Conservation (phyloP, 2,888 invertebrate genomes). For the Drosophila multiciliata region DNA sequence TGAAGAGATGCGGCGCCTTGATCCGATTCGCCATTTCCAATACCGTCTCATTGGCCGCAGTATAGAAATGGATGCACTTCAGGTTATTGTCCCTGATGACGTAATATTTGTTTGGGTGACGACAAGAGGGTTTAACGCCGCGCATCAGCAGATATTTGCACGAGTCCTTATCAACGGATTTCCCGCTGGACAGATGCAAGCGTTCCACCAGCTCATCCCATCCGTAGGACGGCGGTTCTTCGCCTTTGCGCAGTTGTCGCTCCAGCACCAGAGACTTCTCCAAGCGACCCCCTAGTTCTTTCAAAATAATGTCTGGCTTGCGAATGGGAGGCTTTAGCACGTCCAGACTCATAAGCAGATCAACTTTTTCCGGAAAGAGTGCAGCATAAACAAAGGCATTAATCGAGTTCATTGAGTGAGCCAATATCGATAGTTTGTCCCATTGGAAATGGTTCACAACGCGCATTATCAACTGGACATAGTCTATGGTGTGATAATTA, state of each 20-base stretch:
- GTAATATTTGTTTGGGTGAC: conserved; percentile 87
- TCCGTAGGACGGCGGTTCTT: conserved; percentile 88
- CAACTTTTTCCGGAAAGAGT: conserved; percentile 87
- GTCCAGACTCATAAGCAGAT: conserved; percentile 82
- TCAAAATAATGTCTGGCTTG: conserved; percentile 59
- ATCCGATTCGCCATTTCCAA: conserved; percentile 87
- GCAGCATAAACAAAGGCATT: conserved; percentile 87
- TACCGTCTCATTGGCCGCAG: conserved; percentile 85
- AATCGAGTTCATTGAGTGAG: conserved; percentile 89
- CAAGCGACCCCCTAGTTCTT: conserved; percentile 83
- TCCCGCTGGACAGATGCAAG: conserved; percentile 86
- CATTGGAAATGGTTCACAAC: conserved; percentile 89
- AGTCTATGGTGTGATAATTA: conserved; percentile 85
- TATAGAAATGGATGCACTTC: conserved; percentile 84
- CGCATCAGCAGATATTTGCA: conserved; percentile 87
- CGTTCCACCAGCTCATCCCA: conserved; percentile 87
- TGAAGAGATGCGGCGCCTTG: conserved; percentile 88
- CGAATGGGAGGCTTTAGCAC: conserved; percentile 79
- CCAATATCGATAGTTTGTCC: conserved; percentile 89
- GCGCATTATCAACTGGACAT: conserved; percentile 86
- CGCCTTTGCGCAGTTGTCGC: conserved; percentile 73
- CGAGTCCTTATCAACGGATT: conserved; percentile 87
- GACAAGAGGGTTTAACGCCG: conserved; percentile 86
- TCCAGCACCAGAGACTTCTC: conserved; percentile 85
- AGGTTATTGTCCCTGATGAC: conserved; percentile 89